phyloP scores from a whole-genome alignment of 2,888 invertebrate genomes.

The Mesochorus sp. region DNA sequence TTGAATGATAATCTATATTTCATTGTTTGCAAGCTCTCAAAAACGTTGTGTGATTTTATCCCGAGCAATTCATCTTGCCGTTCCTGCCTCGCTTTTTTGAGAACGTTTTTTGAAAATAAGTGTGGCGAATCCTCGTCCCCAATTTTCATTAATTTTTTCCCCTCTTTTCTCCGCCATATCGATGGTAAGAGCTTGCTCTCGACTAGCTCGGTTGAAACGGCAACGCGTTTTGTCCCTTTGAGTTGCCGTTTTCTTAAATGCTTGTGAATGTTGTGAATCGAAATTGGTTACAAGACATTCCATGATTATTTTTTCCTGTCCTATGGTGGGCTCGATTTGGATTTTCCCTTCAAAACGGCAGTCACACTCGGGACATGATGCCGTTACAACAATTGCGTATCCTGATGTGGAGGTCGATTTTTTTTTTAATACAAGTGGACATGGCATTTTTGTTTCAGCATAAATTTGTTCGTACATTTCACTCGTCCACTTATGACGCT shows the following conservation, averaged over 20 bases:
- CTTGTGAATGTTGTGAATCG: conserved; percentile 36
- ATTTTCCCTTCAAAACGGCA: conserved; percentile 7
- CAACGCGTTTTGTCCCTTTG: conserved; percentile 51
- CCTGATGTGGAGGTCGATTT: neutral
- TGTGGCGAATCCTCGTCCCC: conserved; percentile 51
- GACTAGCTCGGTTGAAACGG: conserved; percentile 38
- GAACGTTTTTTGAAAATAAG: conserved; percentile 43
- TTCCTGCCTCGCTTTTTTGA: conserved; percentile 48
- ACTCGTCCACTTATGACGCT: conserved; percentile 37
- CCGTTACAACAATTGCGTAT: neutral
- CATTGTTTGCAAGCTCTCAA: conserved; percentile 45
- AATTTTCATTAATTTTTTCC: conserved; percentile 44
- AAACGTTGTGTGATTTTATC: conserved; percentile 36
- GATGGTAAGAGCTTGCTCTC: conserved; percentile 51
- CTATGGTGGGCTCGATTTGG: conserved; percentile 11
- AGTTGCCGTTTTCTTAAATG: conserved; percentile 54
- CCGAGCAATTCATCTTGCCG: conserved; percentile 36
- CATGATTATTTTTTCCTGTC: conserved; percentile 44
- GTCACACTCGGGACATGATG: conserved; percentile 16
- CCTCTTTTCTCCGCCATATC: conserved; percentile 53
- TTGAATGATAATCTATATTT: conserved; percentile 49
- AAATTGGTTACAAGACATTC: conserved; percentile 56
- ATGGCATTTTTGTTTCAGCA: conserved; percentile 16
- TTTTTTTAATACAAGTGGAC: conserved; percentile 15
- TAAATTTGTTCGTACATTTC: conserved; percentile 26